Conservation (phyloP, 2,113 vertebrate species). For the Notiomystis cincta region DNA sequence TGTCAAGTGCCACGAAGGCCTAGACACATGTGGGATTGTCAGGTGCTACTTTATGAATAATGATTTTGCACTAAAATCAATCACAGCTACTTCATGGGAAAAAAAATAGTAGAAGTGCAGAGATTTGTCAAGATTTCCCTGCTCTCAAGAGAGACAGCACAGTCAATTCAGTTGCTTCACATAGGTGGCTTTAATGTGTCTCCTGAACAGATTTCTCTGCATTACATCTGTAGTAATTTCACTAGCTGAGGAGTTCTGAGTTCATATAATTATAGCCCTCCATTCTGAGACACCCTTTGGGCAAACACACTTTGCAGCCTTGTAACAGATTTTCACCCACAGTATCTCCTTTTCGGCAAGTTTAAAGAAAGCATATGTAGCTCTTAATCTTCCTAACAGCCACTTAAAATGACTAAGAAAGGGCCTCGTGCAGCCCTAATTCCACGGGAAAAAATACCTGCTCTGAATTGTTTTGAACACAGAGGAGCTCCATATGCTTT, state of each 20-base stretch:
- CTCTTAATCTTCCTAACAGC: constrained; percentile 32
- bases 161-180: neutral
- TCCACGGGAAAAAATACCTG: constrained; percentile 7
- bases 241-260: neutral
- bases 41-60: neutral
- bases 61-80: neutral
- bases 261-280: constrained; percentile 3
- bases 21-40: neutral
- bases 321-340: constrained; percentile 17
- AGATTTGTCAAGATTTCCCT: neutral
- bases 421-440: neutral
- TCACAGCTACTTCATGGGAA: neutral
- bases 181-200: neutral
- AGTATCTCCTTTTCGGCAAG: neutral
- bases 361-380: constrained; percentile 19
- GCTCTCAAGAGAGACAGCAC: neutral
- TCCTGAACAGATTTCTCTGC: neutral
- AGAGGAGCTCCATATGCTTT: neutral
- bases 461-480: neutral
- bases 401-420: constrained; percentile 12
- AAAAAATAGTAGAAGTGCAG: neutral
- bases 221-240: neutral
- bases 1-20: neutral
- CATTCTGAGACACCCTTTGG: neutral
- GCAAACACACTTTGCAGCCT: neutral